Evolutionary conservation across 2,888 invertebrate species (phyloP).

Genomic region (Plagodis dolabraria): DNA sequence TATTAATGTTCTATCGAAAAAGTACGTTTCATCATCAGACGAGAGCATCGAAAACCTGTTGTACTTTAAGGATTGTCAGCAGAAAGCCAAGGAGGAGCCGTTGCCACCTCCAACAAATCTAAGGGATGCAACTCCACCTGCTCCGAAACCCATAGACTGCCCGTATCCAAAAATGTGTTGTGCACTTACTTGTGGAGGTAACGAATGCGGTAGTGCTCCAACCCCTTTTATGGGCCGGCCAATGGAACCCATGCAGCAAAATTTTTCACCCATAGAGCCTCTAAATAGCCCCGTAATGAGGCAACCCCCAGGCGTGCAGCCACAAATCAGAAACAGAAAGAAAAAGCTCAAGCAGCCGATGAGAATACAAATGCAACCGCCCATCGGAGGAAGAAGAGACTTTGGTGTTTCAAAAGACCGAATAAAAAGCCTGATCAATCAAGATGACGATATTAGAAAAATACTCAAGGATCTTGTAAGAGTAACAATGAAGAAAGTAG

Average conservation of each 20-base stretch:
- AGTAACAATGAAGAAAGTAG: constrained; percentile 77
- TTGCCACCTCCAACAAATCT: constrained; percentile 3
- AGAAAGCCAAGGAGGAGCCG: constrained; percentile 39
- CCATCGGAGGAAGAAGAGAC: constrained; percentile 53
- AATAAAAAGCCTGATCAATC: constrained; percentile 67
- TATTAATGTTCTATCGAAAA: constrained; percentile 45
- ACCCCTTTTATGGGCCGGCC: constrained; percentile 35
- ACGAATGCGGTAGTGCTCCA: constrained; percentile 49
- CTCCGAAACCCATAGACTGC: constrained; percentile 43
- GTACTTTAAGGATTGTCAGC: constrained; percentile 70
- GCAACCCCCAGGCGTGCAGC: constrained; percentile 31
- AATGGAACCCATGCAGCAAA: constrained; percentile 15
- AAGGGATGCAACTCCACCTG: constrained; percentile 18
- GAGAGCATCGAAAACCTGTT: constrained; percentile 75
- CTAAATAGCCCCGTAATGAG: constrained; percentile 18
- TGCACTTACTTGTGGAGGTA: constrained; percentile 62
- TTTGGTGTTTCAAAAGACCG: constrained; percentile 64
- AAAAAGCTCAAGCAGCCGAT: constrained; percentile 48
- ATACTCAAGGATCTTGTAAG: constrained; percentile 74
- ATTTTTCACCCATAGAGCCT: constrained; percentile 29
- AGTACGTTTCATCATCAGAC: constrained; percentile 56
- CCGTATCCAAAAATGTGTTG: constrained; percentile 71
- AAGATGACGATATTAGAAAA: constrained; percentile 74
- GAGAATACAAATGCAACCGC: constrained; percentile 31
- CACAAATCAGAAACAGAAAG: constrained; percentile 45